These are phyloP conservation scores for Orientallactaga sibirica DNA, from an alignment of 2,797 vertebrate genomes.

Conservation along the genomic window DNA sequence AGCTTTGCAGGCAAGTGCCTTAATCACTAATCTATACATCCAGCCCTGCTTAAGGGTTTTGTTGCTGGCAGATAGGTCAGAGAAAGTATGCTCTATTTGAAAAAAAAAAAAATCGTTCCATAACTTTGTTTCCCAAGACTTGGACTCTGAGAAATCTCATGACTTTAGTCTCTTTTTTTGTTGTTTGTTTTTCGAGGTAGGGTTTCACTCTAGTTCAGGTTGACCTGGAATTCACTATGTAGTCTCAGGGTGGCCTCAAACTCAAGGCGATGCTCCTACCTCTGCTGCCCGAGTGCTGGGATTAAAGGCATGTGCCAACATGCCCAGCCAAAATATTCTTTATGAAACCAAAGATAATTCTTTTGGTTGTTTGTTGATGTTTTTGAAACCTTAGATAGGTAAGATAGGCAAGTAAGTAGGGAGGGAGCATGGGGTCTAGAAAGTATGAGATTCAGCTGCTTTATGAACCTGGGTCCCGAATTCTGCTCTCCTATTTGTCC, in stretches of 20 bases:
- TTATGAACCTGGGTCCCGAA: neutral
- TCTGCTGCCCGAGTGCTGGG: too few relatives aligned
- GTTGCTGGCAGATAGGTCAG: neutral
- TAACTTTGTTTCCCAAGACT: slow-evolving; percentile 16
- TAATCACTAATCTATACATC: too few relatives aligned
- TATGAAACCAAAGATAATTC: neutral
- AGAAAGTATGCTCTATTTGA: neutral
- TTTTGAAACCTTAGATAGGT: neutral
- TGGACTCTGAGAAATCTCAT: slow-evolving; percentile 16
- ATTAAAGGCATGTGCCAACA: too few relatives aligned
- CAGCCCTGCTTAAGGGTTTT: neutral
- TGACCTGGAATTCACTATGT: too few relatives aligned
- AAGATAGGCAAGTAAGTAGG: neutral
- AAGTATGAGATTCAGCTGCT: neutral
- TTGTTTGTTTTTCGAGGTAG: too few relatives aligned
- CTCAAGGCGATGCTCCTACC: too few relatives aligned
- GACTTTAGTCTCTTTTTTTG: neutral
- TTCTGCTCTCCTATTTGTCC: neutral
- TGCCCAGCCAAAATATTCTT: neutral
- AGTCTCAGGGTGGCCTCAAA: too few relatives aligned
- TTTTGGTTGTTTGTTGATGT: neutral
- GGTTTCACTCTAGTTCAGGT: too few relatives aligned
- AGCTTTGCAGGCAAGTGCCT: too few relatives aligned
- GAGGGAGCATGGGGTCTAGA: neutral
- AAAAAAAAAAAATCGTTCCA: neutral